phyloP scores from a whole-genome alignment of 2,888 invertebrate species.

The Euclidia mi region DNA sequence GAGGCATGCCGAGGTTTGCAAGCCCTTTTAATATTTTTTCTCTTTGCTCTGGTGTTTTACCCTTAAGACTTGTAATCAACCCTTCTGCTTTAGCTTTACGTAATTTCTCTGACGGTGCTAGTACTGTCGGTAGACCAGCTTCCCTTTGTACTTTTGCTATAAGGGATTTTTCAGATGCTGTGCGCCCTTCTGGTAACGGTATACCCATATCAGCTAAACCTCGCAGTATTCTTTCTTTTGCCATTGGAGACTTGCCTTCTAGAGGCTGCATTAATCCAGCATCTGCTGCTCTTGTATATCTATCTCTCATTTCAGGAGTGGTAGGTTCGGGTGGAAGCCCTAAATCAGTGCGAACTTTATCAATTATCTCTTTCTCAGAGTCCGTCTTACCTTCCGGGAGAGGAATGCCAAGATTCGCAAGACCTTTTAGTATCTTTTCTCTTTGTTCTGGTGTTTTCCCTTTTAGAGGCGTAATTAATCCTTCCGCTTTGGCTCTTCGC shows the following conservation, averaged over 20 bases:
- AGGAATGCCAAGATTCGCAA: constrained; percentile 21
- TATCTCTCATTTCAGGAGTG: constrained; percentile 51
- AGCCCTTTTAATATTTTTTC: constrained; percentile 1
- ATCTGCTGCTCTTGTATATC: constrained; percentile 55
- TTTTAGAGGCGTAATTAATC: constrained; percentile 29
- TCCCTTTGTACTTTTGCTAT: too few species aligned
- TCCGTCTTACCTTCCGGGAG: constrained; percentile 24
- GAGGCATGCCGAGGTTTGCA: constrained; percentile 1
- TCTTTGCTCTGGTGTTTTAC: too few species aligned
- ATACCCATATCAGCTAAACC: constrained; percentile 19
- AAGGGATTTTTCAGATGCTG: too few species aligned
- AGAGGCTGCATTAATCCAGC: constrained; percentile 59
- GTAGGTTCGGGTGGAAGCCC: constrained; percentile 48
- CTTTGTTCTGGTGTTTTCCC: constrained; percentile 23
- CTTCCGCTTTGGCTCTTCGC: constrained; percentile 50
- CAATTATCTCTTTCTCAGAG: constrained; percentile 25
- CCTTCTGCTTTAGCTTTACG: too few species aligned
- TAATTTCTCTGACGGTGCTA: too few species aligned
- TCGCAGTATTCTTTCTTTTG: constrained; percentile 33
- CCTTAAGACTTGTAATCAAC: too few species aligned
- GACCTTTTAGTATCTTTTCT: constrained; percentile 22
- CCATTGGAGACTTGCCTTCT: constrained; percentile 56
- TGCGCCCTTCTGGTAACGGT: constrained; percentile 33
- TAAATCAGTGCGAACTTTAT: constrained; percentile 20
- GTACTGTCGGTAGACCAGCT: too few species aligned